phyloP scores from a whole-genome alignment of 2,797 vertebrate species.

The Acipenser transmontanus region DNA sequence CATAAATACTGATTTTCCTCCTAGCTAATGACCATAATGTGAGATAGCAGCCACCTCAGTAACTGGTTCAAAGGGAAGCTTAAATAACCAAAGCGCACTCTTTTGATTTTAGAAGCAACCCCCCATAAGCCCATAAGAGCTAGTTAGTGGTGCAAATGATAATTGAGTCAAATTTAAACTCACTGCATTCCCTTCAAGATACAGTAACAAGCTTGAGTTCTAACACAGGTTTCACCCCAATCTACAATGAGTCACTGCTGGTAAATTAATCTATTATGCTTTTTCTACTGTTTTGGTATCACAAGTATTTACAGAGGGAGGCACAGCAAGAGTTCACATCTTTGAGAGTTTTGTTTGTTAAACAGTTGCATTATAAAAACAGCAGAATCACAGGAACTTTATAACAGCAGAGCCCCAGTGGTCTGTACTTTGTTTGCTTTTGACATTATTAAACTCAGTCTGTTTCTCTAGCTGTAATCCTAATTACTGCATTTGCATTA shows the following conservation, averaged over 20 bases:
- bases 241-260: constrained; percentile 26
- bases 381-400: constrained; percentile 40
- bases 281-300: constrained; percentile 12
- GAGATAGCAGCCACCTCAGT: constrained; percentile 31
- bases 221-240: constrained; percentile 17
- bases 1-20: constrained; percentile 29
- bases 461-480: constrained; percentile 48
- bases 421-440: constrained; percentile 55
- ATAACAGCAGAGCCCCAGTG: constrained; percentile 43
- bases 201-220: constrained; percentile 21
- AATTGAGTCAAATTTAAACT: neutral
- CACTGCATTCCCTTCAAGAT: constrained; percentile 9
- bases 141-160: constrained; percentile 10
- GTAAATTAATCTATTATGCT: constrained; percentile 41
- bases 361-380: constrained; percentile 48
- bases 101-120: constrained; percentile 28
- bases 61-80: constrained; percentile 31
- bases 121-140: neutral
- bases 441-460: constrained; percentile 53
- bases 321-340: constrained; percentile 48
- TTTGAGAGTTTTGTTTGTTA: constrained; percentile 46
- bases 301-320: constrained; percentile 35
- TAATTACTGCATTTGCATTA: constrained; percentile 55
- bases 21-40: constrained; percentile 32
- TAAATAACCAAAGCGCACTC: constrained; percentile 34